Percentiles rank a stretch among this genome's conserved stretches.
These are phyloP conservation scores for Eucera pruinosa DNA, from an alignment of 2,888 invertebrate species.

Conservation along the genomic window DNA sequence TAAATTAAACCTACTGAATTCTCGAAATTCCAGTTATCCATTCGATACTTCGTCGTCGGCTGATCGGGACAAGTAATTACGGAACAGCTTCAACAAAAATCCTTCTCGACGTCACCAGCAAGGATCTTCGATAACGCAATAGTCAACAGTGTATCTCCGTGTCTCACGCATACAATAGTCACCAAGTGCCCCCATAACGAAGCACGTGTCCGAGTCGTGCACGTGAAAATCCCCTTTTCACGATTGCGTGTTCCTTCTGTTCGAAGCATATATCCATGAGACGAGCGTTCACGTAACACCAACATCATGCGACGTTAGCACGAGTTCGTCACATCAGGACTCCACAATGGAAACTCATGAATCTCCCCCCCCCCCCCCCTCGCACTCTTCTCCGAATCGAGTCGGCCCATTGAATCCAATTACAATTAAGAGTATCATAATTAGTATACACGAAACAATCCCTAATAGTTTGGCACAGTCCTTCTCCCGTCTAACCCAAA, in stretches of 20 bases:
- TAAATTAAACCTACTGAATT: too few species aligned
- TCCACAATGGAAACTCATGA: not conserved
- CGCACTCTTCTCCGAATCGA: too few species aligned
- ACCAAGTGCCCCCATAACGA: constrained; percentile 1
- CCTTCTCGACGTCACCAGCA: constrained; percentile 34
- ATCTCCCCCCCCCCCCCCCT: not conserved
- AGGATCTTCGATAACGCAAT: constrained; percentile 67
- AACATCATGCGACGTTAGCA: constrained; percentile 20
- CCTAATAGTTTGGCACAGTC: constrained; percentile 75
- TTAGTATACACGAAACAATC: constrained; percentile 63
- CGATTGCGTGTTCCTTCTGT: constrained; percentile 18
- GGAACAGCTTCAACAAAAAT: constrained; percentile 42
- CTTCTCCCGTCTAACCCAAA: not conserved
- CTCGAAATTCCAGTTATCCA: too few species aligned
- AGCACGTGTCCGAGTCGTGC: not conserved
- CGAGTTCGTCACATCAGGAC: constrained; percentile 19
- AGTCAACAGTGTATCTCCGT: constrained; percentile 68
- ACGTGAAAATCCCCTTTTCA: constrained; percentile 21
- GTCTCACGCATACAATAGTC: constrained; percentile 17
- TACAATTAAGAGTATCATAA: constrained; percentile 61
- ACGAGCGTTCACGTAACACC: constrained; percentile 51
- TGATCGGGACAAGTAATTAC: too few species aligned
- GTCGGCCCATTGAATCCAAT: constrained; percentile 39
- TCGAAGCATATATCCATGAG: constrained; percentile 20
- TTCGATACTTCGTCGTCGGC: too few species aligned